Evolutionary conservation across 2,888 invertebrate species (phyloP).

Genomic region (Nephrocerus scutellatus): DNA sequence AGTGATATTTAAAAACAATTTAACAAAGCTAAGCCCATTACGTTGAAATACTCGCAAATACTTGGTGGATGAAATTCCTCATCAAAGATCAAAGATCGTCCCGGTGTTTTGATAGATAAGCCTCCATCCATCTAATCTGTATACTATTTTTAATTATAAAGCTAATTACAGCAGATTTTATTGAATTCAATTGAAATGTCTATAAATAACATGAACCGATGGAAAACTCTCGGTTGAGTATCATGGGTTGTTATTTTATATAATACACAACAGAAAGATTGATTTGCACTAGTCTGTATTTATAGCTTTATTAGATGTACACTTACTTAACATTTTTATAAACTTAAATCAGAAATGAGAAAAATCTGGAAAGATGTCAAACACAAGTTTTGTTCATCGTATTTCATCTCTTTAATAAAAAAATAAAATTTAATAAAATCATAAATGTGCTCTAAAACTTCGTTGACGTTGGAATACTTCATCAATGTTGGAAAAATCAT

Average conservation of each 20-base stretch:
- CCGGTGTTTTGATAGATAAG: constrained; percentile 85
- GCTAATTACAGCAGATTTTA: constrained; percentile 92
- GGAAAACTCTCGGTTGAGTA: no score
- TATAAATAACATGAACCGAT: no score
- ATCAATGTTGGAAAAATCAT: constrained; percentile 22
- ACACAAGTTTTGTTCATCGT: constrained; percentile 12
- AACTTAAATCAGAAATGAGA: no score
- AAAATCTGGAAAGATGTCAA: no score
- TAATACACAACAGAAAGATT: no score
- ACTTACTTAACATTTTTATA: no score
- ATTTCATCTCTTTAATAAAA: no score
- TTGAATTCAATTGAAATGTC: no score
- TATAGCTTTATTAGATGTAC: no score
- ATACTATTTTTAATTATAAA: constrained; percentile 87
- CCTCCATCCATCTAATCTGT: constrained; percentile 82
- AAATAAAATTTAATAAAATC: constrained; percentile 10
- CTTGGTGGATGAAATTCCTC: constrained; percentile 95
- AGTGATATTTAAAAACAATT: constrained; percentile 62
- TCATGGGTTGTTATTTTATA: no score
- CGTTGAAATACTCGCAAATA: constrained; percentile 53
- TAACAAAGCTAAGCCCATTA: background rate
- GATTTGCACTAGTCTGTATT: no score
- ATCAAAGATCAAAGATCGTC: constrained; percentile 90
- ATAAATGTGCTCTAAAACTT: constrained; percentile 13
- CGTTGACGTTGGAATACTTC: no score